Conservation (phyloP, 2,888 invertebrate species). For the Trachelus iudaicus region DNA sequence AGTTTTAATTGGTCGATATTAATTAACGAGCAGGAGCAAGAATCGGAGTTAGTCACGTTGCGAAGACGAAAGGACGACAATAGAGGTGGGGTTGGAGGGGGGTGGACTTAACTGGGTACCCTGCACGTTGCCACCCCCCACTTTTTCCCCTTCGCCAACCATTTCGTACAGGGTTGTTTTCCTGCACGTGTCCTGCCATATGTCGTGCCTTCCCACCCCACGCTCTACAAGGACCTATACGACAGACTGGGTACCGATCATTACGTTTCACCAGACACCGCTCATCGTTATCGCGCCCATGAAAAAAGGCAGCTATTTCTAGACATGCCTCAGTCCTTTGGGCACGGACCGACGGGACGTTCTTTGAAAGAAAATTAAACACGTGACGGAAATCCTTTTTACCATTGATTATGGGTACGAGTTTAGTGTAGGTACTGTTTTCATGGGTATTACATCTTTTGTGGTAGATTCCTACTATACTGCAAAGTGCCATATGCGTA, state of each 20-base stretch:
- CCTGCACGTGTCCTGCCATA: slow-evolving; percentile 12
- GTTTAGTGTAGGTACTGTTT: neutral
- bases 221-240: neutral
- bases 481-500: neutral
- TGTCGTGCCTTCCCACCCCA: slow-evolving; percentile 5
- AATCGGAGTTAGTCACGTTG: slow-evolving; percentile 17
- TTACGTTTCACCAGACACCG: slow-evolving; percentile 8
- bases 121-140: neutral
- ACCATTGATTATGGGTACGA: neutral
- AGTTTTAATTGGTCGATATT: slow-evolving; percentile 20
- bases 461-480: neutral
- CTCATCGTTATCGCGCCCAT: neutral
- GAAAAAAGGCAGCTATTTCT: neutral
- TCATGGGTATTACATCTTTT: neutral
- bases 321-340: neutral
- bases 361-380: neutral
- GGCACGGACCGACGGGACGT: neutral
- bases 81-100: neutral
- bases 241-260: neutral
- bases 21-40: slow-evolving; percentile 17
- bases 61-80: neutral
- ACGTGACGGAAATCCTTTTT: neutral
- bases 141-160: neutral
- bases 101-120: neutral
- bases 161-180: slow-evolving; percentile 4